A percentile compares a stretch with the other conserved stretches of the same genome.
These are phyloP conservation scores for Melangyna quadrimaculata DNA, from an alignment of 2,888 invertebrate genomes.

Conservation along the genomic window DNA sequence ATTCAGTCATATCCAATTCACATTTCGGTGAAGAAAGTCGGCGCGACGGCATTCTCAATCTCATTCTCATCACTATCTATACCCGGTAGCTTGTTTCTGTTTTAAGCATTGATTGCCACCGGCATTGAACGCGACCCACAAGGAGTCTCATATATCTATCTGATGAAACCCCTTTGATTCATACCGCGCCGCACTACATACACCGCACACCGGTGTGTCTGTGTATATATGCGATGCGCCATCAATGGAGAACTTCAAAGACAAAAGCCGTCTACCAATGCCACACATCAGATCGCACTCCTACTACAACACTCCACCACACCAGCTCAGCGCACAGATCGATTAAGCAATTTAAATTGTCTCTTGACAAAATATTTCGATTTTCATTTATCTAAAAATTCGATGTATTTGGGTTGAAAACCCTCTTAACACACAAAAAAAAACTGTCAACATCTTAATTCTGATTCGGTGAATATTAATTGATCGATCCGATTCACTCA, in stretches of 20 bases:
- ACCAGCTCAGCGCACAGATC: neutral
- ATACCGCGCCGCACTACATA: slow-evolving; percentile 19
- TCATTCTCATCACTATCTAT: neutral
- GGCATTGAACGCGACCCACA: slow-evolving; percentile 53
- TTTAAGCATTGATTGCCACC: slow-evolving; percentile 57
- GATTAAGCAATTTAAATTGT: slow-evolving; percentile 67
- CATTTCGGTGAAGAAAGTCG: neutral
- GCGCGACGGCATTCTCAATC: neutral
- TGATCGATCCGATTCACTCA: slow-evolving; percentile 39
- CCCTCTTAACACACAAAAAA: neutral
- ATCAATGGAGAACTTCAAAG: slow-evolving; percentile 43
- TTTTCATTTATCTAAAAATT: slow-evolving; percentile 56
- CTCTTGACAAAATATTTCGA: slow-evolving; percentile 71
- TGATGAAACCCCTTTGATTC: slow-evolving; percentile 49
- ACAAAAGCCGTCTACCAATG: slow-evolving; percentile 21
- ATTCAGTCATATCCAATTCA: neutral
- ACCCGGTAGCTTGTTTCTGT: slow-evolving; percentile 57
- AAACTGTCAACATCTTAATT: slow-evolving; percentile 56
- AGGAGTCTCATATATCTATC: slow-evolving; percentile 6
- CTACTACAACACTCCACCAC: slow-evolving; percentile 42
- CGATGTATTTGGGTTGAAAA: slow-evolving; percentile 30
- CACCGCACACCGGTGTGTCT: neutral
- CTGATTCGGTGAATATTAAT: slow-evolving; percentile 57
- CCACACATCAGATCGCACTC: neutral
- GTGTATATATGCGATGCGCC: slow-evolving; percentile 1